Base-by-base conservation (phyloP, 2,797 vertebrate genomes). In the Pangasius macronema region DNA sequence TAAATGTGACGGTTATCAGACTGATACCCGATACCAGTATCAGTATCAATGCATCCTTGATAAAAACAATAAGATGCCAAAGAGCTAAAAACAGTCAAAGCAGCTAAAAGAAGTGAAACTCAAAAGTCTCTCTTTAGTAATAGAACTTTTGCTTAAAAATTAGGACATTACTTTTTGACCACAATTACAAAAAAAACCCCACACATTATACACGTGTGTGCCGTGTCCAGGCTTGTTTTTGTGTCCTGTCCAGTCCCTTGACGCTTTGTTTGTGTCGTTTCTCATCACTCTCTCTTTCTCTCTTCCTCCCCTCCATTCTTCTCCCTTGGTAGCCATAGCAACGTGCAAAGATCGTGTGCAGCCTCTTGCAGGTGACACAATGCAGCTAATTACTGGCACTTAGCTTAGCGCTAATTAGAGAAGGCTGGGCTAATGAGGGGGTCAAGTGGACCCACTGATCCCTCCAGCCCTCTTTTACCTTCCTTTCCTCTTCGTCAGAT, bases 371-470 rank as follows among this genome's bases (percentile, higher is more conserved):
- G 93, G 87, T 95, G 93, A 94, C 94, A 95, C 94, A 95, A 95
- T 95, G 94, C 91, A 93, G 93, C 90, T 96, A 95, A 96, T 96
- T 95, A 95, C 95, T 92, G 82, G 93, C 94, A 95, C 94, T 96
- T 95, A 95, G 95, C 95, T 95, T 93, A 77, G 93, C 39, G 91
- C 94, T 96, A 96, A 96, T 96, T 96, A 95, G 94, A 95, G 92
- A 92, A 91, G 90, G 91, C 93, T 86, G 91, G 94, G 94, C 94
- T 95, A 96, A 96, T 96, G 94, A 92, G 94, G 87, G 92, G 95
- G 96, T 96, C 95, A 96, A 95, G 95, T 95, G 94, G 94, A 92
- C 94, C 89, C 57, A 87, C 89, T 89, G 87, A 89, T 91, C 86
- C 81, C 87, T 85, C 84, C 86, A 90, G 82, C 87, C 82, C 86